Evolutionary conservation across 2,888 invertebrate genomes (phyloP), one percentile per base, ranked within the genome.

Genomic region (Venusia cambrica): DNA sequence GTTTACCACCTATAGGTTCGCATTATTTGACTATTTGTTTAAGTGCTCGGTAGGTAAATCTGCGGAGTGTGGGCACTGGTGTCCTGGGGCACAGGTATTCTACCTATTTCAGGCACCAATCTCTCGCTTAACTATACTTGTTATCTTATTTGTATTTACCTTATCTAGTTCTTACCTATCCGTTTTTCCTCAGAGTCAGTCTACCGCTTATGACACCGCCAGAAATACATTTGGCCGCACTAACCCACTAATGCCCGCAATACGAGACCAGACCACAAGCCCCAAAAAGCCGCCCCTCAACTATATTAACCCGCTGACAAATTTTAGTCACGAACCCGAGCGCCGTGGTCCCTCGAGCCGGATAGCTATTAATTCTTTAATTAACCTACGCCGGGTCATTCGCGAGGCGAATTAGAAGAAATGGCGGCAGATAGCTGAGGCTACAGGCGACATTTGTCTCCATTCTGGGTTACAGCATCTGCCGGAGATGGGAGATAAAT

Each of bases 291-390:
- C 31, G n/a, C 31, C 40, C 35, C 35, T 35, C 18, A 35, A 40
- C 43, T 34, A 42, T 44, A 48, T 47, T 48, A 51, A 48, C 45
- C 48, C 48, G 42, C 50, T 59, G 69, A 72, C 71, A 70, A 72
- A 74, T 74, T 74, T 68, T 49, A 58, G 68, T 63, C 71, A 70
- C 65, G 65, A 47, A 37, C 53, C 51, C 48, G 50, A n/a, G n/a
- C 55, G 54, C 52, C 48, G 50, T 28, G 57, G 53, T 46, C 51
- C 57, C 51, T 36, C 44, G 51, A 55, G 58, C 51, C 41, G 57
- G 57, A 53, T 50, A 40, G 53, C 71, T 68, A 77, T 77, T 74
- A 75, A 77, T 78, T 78, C 75, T 76, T 74, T 78, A 81, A 83
- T 83, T 80, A 83, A 77, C 76, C 70, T 66, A 51, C 62, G 54